Conservation (phyloP, 1,140 invertebrate genomes). For the Microplitis demolitor region DNA sequence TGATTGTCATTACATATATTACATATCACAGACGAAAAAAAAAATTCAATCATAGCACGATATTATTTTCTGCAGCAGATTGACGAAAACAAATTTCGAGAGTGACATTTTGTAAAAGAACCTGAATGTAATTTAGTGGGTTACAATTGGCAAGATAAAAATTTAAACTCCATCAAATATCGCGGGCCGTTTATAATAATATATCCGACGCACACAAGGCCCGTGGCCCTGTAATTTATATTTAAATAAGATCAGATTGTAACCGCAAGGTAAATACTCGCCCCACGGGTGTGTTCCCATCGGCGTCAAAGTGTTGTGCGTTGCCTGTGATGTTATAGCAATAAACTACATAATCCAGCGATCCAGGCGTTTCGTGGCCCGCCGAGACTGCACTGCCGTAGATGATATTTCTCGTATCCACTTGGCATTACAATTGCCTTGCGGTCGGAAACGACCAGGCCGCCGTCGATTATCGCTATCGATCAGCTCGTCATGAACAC, state of each 20-base stretch:
- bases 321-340: not conserved
- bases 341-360: too few species aligned
- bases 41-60: too few species aligned
- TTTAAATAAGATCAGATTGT: conserved; percentile 34
- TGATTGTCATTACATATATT: too few species aligned
- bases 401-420: conserved; percentile 1
- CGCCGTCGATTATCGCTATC: conserved; percentile 34
- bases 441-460: conserved; percentile 38
- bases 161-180: not conserved
- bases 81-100: not conserved
- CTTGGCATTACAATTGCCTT: conserved; percentile 30
- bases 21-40: too few species aligned
- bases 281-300: not conserved
- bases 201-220: not conserved
- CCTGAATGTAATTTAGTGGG: not conserved
- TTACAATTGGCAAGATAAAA: conserved; percentile 5
- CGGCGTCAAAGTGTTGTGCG: conserved; percentile 16
- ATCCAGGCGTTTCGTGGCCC: not conserved
- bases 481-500: conserved; percentile 20
- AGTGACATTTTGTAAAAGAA: not conserved
- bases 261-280: conserved; percentile 32
- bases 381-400: not conserved
- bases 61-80: not conserved
- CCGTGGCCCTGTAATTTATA: conserved; percentile 31
- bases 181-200: not conserved